Percentiles rank a stretch among this genome's conserved stretches.
These are phyloP conservation scores for Whitmania pigra DNA, from an alignment of 1,140 invertebrate species.

Conservation along the genomic window DNA sequence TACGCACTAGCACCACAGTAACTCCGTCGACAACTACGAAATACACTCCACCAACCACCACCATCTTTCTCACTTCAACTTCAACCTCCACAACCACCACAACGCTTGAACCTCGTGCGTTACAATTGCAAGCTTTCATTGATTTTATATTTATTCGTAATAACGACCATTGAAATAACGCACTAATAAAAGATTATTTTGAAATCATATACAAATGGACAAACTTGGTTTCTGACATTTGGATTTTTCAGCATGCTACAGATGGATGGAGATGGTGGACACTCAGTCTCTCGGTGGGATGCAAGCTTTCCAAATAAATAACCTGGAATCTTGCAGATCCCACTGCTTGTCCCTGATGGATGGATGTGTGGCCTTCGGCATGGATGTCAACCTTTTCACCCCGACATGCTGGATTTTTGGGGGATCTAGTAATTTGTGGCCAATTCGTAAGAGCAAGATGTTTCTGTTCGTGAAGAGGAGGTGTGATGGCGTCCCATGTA, in stretches of 20 bases:
- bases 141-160: too few species aligned
- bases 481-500: not conserved
- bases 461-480: not conserved
- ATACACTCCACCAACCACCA: too few species aligned
- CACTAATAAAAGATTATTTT: not conserved
- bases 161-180: too few species aligned
- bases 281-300: not conserved
- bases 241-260: not conserved
- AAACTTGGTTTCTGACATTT: not conserved
- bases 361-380: not conserved
- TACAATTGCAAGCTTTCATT: too few species aligned
- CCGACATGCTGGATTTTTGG: too few species aligned
- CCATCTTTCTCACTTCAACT: too few species aligned
- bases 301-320: not conserved
- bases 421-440: too few species aligned
- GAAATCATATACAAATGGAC: not conserved
- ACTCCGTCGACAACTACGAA: not conserved
- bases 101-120: too few species aligned
- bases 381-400: too few species aligned
- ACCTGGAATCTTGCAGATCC: not conserved
- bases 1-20: not conserved
- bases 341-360: not conserved
- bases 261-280: constrained; percentile 4
- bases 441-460: not conserved
- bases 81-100: too few species aligned